Base-by-base conservation (phyloP, 2,113 vertebrate species). In the Symphodus melops region DNA sequence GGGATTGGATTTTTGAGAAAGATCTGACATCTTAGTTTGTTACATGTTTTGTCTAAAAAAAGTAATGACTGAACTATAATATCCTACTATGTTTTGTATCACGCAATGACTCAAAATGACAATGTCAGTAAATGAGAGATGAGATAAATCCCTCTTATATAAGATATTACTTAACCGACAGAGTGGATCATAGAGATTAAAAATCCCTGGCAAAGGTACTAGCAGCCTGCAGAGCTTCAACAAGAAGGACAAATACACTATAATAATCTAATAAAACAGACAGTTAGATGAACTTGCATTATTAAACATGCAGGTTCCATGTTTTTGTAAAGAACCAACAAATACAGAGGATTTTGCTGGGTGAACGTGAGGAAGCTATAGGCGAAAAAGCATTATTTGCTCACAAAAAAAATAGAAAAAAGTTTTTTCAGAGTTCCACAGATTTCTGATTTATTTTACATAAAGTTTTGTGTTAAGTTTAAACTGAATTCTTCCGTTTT, bases 161-260 rank as follows among this genome's bases (percentile, higher is more conserved):
- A 88, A 88, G 66, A 68, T 70, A 72, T 80, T 86, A 79, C 82
- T 78, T 68, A 86, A 87, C 53, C 62, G 9, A 19, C 19, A n/a
- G 70, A 60, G 42, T 61, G 56, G 70, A 73, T 59, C 3, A 4
- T 33, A 70, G 59, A 65, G 77, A 87, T 82, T 83, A 77, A 65
- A 82, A 72, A 66, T 16, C 46, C 46, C 33, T 59, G 6, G 37
- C 73, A 42, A 80, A 72, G 44, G 58, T 52, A 36, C 44, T 46
- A 75, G 57, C 53, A 82, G 62, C 28, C 57, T 36, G 46, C 52
- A 62, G 25, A 68, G 65, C 3, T 10, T 10, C 58, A 39, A 54
- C 37, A 20, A 44, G 57, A 41, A 54, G 28, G 1, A 36, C 42
- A 44, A 44, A 12, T 14, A 44, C 42, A 33, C 4, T 12, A 28